These are phyloP conservation scores for Watsonalla cultraria DNA, from an alignment of 2,888 invertebrate genomes.

Conservation along the genomic window DNA sequence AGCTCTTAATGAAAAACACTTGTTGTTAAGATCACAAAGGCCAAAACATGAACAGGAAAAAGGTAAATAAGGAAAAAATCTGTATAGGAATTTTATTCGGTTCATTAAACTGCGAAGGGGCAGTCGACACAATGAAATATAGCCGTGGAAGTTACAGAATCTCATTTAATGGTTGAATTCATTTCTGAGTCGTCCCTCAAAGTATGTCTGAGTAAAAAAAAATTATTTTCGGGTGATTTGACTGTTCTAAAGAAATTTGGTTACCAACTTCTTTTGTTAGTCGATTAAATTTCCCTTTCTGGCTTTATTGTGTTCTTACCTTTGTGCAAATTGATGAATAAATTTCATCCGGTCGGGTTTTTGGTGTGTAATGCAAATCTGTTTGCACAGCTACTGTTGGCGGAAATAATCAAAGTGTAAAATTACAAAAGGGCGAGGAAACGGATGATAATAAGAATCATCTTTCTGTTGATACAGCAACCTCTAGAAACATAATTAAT, in stretches of 20 bases:
- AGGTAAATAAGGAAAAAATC: constrained; percentile 33
- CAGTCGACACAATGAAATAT: constrained; percentile 34
- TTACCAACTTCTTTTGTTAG: background rate
- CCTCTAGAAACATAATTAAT: no score
- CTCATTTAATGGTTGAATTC: constrained; percentile 48
- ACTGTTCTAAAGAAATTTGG: background rate
- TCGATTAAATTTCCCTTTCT: background rate
- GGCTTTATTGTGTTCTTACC: background rate
- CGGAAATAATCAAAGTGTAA: background rate
- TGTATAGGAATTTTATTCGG: constrained; percentile 35
- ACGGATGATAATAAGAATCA: no score
- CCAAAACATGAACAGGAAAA: constrained; percentile 20
- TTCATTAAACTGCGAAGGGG: constrained; percentile 40
- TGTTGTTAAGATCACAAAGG: constrained; percentile 15
- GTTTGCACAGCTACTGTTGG: background rate
- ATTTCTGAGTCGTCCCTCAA: constrained; percentile 19
- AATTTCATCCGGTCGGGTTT: background rate
- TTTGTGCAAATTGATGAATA: background rate
- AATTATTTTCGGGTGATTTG: background rate
- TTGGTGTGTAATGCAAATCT: background rate
- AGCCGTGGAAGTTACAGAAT: constrained; percentile 32
- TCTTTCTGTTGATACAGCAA: no score
- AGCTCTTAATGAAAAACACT: constrained; percentile 5
- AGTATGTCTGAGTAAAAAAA: constrained; percentile 8
- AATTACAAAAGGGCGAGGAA: no score